Percentiles rank a stretch among this genome's conserved stretches.
Conservation (phyloP, 2,888 invertebrate genomes). For the Cryptops parisi region DNA sequence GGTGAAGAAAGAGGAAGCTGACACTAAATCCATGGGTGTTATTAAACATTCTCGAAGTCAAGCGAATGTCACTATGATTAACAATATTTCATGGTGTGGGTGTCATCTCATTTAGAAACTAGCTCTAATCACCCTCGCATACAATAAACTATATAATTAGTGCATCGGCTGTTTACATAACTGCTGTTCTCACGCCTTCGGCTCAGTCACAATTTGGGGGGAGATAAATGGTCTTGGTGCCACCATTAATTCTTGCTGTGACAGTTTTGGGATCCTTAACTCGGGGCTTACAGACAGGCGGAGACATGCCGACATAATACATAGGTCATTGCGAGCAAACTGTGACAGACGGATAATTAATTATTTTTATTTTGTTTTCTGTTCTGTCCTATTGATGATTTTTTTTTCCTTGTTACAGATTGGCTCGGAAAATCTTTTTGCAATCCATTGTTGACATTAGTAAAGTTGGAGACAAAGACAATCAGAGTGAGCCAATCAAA, state of each 20-base stretch:
- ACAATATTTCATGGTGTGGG: neutral
- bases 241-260: neutral
- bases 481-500: too few species aligned
- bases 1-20: too few species aligned
- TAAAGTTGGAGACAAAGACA: too few species aligned
- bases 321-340: too few species aligned
- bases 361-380: too few species aligned
- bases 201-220: neutral
- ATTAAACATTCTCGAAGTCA: too few species aligned
- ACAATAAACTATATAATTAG: constrained; percentile 10
- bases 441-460: too few species aligned
- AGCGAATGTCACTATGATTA: neutral
- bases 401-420: too few species aligned
- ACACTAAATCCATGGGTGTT: too few species aligned
- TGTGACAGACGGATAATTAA: too few species aligned
- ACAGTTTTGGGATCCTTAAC: neutral
- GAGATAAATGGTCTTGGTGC: neutral
- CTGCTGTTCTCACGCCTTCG: neutral
- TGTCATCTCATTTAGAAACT: neutral
- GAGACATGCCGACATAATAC: neutral
- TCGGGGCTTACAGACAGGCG: neutral
- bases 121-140: neutral
- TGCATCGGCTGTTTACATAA: constrained; percentile 7
- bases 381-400: too few species aligned
- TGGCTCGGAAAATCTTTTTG: too few species aligned